Evolutionary conservation across 1,140 invertebrate genomes (phyloP).

Genomic region (Drosophila nasuta): DNA sequence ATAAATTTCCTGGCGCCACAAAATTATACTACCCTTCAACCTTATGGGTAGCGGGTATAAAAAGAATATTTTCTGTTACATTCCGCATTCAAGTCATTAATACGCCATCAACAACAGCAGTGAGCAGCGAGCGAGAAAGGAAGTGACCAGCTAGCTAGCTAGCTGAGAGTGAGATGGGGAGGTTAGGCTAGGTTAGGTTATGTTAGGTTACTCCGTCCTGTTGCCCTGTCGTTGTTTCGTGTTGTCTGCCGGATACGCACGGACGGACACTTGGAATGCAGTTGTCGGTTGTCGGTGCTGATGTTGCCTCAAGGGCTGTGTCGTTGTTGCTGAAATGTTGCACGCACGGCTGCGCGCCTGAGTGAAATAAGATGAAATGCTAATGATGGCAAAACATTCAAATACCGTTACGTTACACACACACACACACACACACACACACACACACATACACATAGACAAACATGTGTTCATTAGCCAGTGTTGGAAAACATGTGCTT

Average conservation of each 20-base stretch:
- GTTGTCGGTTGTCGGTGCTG: conserved; percentile 28
- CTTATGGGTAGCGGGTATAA: not conserved
- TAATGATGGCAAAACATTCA: conserved; percentile 76
- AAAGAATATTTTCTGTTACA: conserved; percentile 62
- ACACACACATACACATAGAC: not conserved
- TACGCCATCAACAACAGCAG: conserved; percentile 69
- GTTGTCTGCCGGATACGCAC: conserved; percentile 63
- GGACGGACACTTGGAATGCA: conserved; percentile 69
- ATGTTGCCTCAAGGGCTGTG: not conserved
- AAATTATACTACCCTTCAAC: too few relatives aligned
- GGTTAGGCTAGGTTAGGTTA: conserved; percentile 40
- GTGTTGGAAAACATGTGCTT: conserved; percentile 26
- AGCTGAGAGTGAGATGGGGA: conserved; percentile 27
- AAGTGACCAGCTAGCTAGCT: conserved; percentile 30
- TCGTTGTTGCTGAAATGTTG: conserved; percentile 55
- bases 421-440: not conserved
- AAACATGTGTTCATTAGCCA: conserved; percentile 46
- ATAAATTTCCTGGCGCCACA: too few relatives aligned
- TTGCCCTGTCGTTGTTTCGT: not conserved
- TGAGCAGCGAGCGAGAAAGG: conserved; percentile 9
- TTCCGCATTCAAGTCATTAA: conserved; percentile 81
- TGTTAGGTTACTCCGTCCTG: conserved; percentile 37
- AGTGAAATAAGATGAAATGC: conserved; percentile 78
- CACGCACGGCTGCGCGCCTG: conserved; percentile 67
- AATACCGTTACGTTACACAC: conserved; percentile 47